Base-by-base conservation (phyloP, 2,113 vertebrate species). In the Phocoena sinus region DNA sequence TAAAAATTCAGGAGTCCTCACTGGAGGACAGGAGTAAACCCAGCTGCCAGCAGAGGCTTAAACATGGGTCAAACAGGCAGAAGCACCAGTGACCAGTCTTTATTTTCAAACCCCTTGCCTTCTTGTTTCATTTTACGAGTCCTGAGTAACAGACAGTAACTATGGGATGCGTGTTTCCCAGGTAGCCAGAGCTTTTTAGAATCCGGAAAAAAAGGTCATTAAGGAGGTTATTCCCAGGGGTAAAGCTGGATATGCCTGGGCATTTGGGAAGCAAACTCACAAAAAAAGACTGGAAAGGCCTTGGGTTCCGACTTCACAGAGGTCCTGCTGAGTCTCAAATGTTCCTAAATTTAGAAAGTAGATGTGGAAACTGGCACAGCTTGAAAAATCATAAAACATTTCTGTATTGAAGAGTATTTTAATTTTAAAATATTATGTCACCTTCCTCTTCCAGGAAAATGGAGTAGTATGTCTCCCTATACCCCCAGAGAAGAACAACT, bases 21-120 rank as follows among this genome's bases (percentile, higher is more conserved):
- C 1, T 12, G 38, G 50, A 77, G 5, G 68, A 33, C 3, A 2
- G 13, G 11, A 38, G 60, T 36, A 60, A 62, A 60, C 60, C 70
- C 80, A 33, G 50, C 17, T n/a, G 13, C 36, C 41, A 0, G 1
- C 83, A 80, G 79, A 85, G 93, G 76, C 95, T 79, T 80, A 36
- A 44, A 12, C 5, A 7, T 5, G 36, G 15, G 20, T 20, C 38
- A 7, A 44, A 25, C 20, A 38, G 5, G 4, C 71, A 31, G n/a
- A 94, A 96, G 56, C 53, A 53, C 23, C 76, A 33, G 82, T 83
- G 81, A 38, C 41, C 90, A 38, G 1, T 68, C 50, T 96, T 95
- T 96, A 83, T 38, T 85, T 87, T 81, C 94, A 71, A 90, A 91
- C 92, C 23, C 95, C 93, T 83, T 41, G 31, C 33, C 21, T 58